Evolutionary conservation across 2,888 invertebrate genomes (phyloP).

Genomic region (Emesis castigata): DNA sequence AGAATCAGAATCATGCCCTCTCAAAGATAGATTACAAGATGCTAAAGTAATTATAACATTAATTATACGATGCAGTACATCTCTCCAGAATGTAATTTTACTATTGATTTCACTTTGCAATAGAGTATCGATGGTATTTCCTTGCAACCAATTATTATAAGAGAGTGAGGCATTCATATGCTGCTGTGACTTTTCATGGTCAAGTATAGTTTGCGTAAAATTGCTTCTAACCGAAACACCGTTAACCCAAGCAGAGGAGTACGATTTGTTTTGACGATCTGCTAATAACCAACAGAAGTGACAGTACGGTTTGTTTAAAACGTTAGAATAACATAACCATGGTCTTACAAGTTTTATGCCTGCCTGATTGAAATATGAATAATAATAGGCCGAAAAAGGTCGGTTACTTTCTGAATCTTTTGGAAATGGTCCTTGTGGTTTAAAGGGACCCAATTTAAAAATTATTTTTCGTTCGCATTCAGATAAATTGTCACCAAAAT

Average conservation of each 20-base stretch:
- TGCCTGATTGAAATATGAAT: conserved; percentile 28
- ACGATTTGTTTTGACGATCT: conserved; percentile 52
- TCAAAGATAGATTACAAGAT: conserved; percentile 27
- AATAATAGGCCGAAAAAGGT: conserved; percentile 54
- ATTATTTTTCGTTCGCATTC: conserved; percentile 61
- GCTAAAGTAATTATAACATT: conserved; percentile 45
- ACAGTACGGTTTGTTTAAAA: conserved; percentile 48
- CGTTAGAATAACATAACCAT: conserved; percentile 47
- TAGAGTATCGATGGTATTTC: conserved; percentile 61
- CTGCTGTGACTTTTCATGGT: conserved; percentile 64
- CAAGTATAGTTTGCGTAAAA: conserved; percentile 56
- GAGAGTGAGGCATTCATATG: conserved; percentile 56
- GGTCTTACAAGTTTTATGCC: conserved; percentile 37
- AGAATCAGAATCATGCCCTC: conserved; percentile 54
- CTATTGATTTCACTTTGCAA: conserved; percentile 60
- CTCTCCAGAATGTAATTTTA: conserved; percentile 59
- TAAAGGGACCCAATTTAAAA: conserved; percentile 58
- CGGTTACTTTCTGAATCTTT: conserved; percentile 62
- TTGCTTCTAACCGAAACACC: conserved; percentile 65
- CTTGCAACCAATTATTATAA: conserved; percentile 62
- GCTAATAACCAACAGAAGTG: conserved; percentile 51
- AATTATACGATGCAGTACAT: conserved; percentile 50
- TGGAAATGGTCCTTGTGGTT: conserved; percentile 64
- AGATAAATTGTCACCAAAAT: conserved; percentile 56
- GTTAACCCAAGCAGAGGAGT: conserved; percentile 60